Base-by-base conservation (phyloP, 2,113 vertebrate genomes). In the Pterocles orientalis region DNA sequence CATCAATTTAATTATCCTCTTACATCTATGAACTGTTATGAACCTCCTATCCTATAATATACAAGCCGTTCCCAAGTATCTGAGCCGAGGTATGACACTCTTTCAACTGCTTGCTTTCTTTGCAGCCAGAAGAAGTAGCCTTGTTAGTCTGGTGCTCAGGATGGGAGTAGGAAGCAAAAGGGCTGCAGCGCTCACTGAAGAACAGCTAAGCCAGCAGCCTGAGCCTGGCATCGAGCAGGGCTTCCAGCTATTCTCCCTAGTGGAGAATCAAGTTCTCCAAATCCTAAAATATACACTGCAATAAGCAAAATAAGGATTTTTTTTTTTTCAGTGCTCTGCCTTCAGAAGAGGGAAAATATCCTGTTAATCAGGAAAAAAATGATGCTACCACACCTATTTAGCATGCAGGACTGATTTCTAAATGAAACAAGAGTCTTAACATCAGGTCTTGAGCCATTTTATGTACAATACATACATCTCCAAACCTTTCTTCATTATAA, bases 201-300 rank as follows among this genome's bases (percentile, higher is more conserved):
- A 82, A 94, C 72, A 76, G 94, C 90, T 41, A 79, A 78, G 71
- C 95, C 94, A 96, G 95, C 94, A 92, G 51, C 53, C 57, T 54
- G 80, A 57, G 72, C 54, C 64, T 93, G 91, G 80, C 91, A 56
- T 2, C 0, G 0, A 71, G 19, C 79, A 81, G 77, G 34, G 31
- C 36, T 92, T 78, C 78, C n/a, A 1, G 73, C 64, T 61, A n/a
- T 26, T 56, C 58, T 87, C 47, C 60, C 39, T 26, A 19, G 18
- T 33, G 23, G 39, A 86, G 56, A 51, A 86, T 50, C 41, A 75
- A n/a, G 31, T 50, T 70, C 82, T 79, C n/a, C 62, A 64, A 47
- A 54, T 13, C 62, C 61, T 77, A 82, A n/a, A 77, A 25, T 4
- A 54, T 6, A 43, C 18, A 10, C 21, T 84, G 25, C 29, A 84